A percentile compares a stretch with the other conserved stretches of the same genome.
Conservation (phyloP, 1,140 invertebrate genomes). For the Diorhabda carinulata region DNA sequence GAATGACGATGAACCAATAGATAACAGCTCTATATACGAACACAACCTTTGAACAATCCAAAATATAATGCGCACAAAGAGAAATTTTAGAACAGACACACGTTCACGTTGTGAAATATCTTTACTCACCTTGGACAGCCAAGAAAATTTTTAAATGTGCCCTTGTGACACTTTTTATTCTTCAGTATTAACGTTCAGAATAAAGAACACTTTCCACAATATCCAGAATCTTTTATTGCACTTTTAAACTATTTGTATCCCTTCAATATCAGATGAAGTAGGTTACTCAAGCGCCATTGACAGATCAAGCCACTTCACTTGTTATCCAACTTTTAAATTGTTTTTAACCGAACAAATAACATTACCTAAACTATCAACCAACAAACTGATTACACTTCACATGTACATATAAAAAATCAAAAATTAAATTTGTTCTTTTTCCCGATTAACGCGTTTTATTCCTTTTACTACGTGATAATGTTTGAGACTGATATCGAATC, state of each 20-base stretch:
- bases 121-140: neutral
- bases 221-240: neutral
- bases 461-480: neutral
- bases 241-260: neutral
- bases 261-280: neutral
- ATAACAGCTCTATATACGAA: neutral
- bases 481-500: neutral
- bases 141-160: neutral
- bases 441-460: neutral
- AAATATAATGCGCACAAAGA: constrained; percentile 2
- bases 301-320: neutral
- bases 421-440: neutral
- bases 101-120: neutral
- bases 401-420: neutral
- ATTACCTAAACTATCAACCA: too few species aligned
- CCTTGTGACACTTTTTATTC: neutral
- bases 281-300: constrained; percentile 1
- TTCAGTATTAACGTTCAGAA: neutral
- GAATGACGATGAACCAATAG: neutral
- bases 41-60: neutral
- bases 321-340: neutral
- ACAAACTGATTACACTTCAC: neutral
- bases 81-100: neutral
- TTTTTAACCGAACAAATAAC: neutral
- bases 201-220: neutral